Conservation (phyloP, 2,113 vertebrate species). For the Cyphomyrus discorhynchus region DNA sequence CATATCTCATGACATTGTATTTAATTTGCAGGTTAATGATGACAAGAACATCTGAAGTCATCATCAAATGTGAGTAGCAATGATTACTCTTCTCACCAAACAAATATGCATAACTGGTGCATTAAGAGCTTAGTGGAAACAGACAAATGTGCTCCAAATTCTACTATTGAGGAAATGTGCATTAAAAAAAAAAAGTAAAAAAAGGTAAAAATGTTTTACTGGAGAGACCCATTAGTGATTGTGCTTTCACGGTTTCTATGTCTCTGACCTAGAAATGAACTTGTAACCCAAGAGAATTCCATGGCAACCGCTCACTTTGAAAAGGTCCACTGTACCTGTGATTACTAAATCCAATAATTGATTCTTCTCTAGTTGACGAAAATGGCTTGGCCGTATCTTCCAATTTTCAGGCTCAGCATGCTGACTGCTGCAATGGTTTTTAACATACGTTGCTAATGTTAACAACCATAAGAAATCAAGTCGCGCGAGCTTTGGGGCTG, state of each 20-base stretch:
- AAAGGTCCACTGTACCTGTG: not conserved
- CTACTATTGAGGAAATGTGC: not conserved
- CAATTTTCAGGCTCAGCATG: not conserved
- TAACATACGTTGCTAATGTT: not conserved
- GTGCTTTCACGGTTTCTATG: not conserved
- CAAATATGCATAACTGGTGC: not conserved
- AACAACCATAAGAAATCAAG: not conserved
- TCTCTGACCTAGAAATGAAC: slow-evolving; percentile 13
- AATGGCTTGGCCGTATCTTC: not conserved
- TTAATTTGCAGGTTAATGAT: slow-evolving; percentile 4
- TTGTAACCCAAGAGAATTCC: slow-evolving; percentile 11
- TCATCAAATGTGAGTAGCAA: slow-evolving; percentile 8
- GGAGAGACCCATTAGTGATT: not conserved
- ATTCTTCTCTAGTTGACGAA: not conserved
- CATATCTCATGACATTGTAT: not conserved
- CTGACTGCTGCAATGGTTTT: not conserved
- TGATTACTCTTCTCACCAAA: not conserved
- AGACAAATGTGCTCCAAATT: not conserved
- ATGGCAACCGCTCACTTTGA: not conserved
- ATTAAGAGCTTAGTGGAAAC: not conserved
- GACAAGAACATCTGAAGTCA: not conserved
- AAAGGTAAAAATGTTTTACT: not conserved
- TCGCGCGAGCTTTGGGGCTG: not conserved
- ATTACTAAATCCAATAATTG: slow-evolving; percentile 19
- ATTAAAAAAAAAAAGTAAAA: not conserved